These are phyloP conservation scores for Paraescarpia echinospica DNA, from an alignment of 1,140 invertebrate genomes.

Conservation along the genomic window DNA sequence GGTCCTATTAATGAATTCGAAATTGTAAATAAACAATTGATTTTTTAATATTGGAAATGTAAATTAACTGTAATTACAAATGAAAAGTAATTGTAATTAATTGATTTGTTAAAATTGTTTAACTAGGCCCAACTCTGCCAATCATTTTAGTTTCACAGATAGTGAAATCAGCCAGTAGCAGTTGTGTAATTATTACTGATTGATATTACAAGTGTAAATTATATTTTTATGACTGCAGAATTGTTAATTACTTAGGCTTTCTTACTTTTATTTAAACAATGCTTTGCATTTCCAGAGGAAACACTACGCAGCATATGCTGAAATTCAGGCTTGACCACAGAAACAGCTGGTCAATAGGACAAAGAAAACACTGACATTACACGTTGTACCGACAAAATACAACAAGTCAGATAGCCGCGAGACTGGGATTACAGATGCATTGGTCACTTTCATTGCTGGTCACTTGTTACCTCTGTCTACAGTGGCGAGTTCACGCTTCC, in stretches of 20 bases:
- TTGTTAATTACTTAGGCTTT: not conserved
- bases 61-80: too few species aligned
- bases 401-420: not conserved
- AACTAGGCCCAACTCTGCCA: too few species aligned
- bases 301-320: not conserved
- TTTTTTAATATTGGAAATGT: too few species aligned
- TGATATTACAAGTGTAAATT: not conserved
- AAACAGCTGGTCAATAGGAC: not conserved
- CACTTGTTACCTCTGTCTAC: slow-evolving; percentile 6
- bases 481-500: not conserved
- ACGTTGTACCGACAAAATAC: slow-evolving; percentile 20
- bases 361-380: not conserved
- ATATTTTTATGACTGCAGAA: not conserved
- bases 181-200: not conserved
- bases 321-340: not conserved
- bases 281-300: not conserved
- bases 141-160: too few species aligned
- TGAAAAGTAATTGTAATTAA: too few species aligned
- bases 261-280: not conserved
- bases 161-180: not conserved
- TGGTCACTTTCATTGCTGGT: not conserved
- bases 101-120: too few species aligned
- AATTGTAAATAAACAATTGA: too few species aligned
- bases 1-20: too few species aligned
- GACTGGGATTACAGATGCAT: not conserved